phyloP scores from a whole-genome alignment of 2,113 vertebrate genomes.

The Nannospalax galili region DNA sequence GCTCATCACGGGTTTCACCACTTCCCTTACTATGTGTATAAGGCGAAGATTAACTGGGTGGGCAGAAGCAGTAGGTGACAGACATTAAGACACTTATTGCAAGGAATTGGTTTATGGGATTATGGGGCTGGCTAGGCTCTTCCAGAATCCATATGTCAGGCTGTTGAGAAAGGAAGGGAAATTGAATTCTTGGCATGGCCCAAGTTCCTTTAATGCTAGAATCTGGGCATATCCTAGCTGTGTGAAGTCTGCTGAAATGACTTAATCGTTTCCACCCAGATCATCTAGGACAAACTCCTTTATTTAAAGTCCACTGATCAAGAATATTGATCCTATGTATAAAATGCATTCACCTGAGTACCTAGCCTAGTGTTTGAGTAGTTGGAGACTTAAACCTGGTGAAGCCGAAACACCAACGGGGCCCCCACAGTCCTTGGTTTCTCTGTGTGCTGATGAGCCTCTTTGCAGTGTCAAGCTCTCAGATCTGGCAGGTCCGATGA shows the following conservation, averaged over 20 bases:
- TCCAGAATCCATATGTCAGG: background rate
- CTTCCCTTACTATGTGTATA: no score
- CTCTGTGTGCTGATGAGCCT: no score
- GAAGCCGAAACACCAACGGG: no score
- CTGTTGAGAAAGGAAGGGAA: no score
- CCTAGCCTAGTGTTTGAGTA: background rate
- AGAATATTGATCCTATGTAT: background rate
- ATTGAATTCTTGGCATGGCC: no score
- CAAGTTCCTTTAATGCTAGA: no score
- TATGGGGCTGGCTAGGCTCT: background rate
- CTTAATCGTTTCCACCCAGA: background rate
- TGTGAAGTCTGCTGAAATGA: background rate
- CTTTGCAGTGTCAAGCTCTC: no score
- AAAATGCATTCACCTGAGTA: background rate
- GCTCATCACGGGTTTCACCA: no score
- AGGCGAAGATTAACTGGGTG: no score
- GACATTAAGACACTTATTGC: background rate
- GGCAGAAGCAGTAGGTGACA: no score
- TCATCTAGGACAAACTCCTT: background rate
- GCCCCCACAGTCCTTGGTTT: no score
- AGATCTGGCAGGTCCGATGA: background rate
- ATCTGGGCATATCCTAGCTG: background rate
- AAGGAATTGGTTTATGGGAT: background rate
- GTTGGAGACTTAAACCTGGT: no score
- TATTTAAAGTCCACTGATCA: background rate